Base-by-base conservation (phyloP, 2,888 invertebrate genomes). In the Beris chalybata region DNA sequence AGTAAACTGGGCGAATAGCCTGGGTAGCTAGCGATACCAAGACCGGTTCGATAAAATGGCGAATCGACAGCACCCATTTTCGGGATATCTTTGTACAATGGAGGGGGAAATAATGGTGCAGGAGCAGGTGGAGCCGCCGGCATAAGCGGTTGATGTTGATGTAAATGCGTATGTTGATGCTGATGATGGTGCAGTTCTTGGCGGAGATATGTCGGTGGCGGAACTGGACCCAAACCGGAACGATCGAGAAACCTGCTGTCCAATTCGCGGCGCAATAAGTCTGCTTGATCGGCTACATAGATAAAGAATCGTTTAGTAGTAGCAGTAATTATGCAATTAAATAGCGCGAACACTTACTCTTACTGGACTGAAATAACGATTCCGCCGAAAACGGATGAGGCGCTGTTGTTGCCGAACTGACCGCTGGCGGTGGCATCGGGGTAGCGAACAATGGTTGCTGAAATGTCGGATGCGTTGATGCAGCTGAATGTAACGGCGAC, bases 101-200 rank as follows among this genome's bases (percentile, higher is more conserved):
- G 85, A 71, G 90, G 85, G 61, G 89, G 87, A 74, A 80, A 81
- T 54, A 81, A 73, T 53, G 80, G 77, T 58, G 83, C 80, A 71
- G 84, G 78, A 57, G 83, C 81, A 66, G 85, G 80, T 29, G 85
- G 84, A 13, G 87, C 87, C 29, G 86, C 85, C 59, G 88, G 85
- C 67, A 89, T 82, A 66, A 88, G 85, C 66, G 90, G 85, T 72
- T 91, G 90, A 79, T 92, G 92, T 77, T 93, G 93, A 83, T 93
- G 94, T 75, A 94, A 90, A 81, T 93, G 92, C 64, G 92, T 92
- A 80, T 93, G 94, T 78, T 94, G 93, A 82, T 94, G 94, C 81
- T 93, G 93, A 84, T 94, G 94, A 83, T 93, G 93, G 81, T 93
- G 94, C 87, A 93, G 89, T 83, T 93, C 94, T 59, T 92, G 93